A percentile compares a stretch with the other conserved stretches of the same genome.
phyloP scores from a whole-genome alignment of 1,140 invertebrate species.

The Tetranychus cinnabarinus region DNA sequence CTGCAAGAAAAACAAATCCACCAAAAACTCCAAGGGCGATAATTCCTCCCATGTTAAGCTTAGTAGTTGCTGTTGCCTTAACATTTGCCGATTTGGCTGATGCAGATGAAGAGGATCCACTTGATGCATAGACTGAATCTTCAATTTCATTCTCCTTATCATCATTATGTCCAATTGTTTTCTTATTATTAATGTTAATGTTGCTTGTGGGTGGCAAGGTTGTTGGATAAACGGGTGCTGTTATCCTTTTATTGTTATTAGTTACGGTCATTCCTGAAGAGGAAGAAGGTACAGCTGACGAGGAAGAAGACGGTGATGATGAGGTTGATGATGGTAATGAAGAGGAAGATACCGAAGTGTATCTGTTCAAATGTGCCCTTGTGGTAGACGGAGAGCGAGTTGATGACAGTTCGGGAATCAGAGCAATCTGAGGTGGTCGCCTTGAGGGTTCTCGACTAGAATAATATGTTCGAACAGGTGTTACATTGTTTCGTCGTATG shows the following conservation, averaged over 20 bases:
- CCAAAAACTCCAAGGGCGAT: conserved; percentile 70
- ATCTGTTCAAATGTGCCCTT: neutral
- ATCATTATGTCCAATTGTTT: neutral
- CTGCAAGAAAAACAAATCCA: conserved; percentile 64
- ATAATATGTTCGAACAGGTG: neutral
- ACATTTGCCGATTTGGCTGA: conserved; percentile 17
- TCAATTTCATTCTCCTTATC: conserved; percentile 29
- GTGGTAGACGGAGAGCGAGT: neutral
- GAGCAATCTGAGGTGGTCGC: neutral
- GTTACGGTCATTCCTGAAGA: neutral
- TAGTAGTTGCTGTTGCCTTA: conserved; percentile 36
- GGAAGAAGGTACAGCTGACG: neutral
- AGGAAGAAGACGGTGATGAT: neutral
- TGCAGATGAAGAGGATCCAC: neutral
- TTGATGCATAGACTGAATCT: conserved; percentile 17
- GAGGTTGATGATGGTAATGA: neutral
- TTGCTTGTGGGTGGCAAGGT: neutral
- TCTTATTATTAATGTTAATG: neutral
- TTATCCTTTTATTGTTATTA: too few species aligned
- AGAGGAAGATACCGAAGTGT: neutral
- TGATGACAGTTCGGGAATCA: neutral
- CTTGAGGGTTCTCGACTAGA: neutral
- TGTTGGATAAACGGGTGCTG: neutral
- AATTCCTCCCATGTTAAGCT: conserved; percentile 55
- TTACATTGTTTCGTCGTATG: too few species aligned